Base-by-base conservation (phyloP, 2,888 invertebrate species). In the Nemotelus pantherinus region DNA sequence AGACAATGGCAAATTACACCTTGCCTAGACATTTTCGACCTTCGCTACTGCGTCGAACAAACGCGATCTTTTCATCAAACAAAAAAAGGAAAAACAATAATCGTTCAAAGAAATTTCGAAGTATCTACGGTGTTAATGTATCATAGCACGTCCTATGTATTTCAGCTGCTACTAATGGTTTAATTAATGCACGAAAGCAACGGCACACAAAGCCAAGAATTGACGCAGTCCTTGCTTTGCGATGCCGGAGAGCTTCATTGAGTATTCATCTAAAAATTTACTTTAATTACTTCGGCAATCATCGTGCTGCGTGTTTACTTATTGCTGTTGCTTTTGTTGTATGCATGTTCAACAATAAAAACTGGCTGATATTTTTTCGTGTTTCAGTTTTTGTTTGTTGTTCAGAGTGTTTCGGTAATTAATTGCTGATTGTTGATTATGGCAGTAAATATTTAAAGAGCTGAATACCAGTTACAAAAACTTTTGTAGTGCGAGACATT, bases 1-100 rank as follows among this genome's bases (percentile, higher is more conserved):
- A 39, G 63, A 63, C 63, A 63, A 63, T 63, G 9, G 63, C 63
- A 63, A 63, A 63, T 63, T 63, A 63, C 43, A 63, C 41, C 7
- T 63, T 43, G 63, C 63, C 63, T 25, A 39, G 39, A 10, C 63
- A 63, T 63, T 63, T 43, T 63, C 50, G 50, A 9, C 50, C 50
- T 50, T 50, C 50, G 50, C 50, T 9, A 50, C 9, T 9, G 50
- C 50, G 9, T 50, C 9, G 50, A 9, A 9, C 50, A 7, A 50
- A 50, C 9, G 9, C 9, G 6, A 50, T 50, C 9, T 50, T 50
- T 5, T 50, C 50, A 9, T 7, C 25, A 50, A 50, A 50, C 50
- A 9, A 7, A 9, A 50, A 7, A 9, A 50, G 5, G 5, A 50
- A 50, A 9, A 25, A 25, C 25, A 25, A 25, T 25, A 25, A 25